Percentiles rank a stretch among this genome's conserved stretches.
Conservation (phyloP, 2,797 vertebrate species). For the Sebastes melanostomus region DNA sequence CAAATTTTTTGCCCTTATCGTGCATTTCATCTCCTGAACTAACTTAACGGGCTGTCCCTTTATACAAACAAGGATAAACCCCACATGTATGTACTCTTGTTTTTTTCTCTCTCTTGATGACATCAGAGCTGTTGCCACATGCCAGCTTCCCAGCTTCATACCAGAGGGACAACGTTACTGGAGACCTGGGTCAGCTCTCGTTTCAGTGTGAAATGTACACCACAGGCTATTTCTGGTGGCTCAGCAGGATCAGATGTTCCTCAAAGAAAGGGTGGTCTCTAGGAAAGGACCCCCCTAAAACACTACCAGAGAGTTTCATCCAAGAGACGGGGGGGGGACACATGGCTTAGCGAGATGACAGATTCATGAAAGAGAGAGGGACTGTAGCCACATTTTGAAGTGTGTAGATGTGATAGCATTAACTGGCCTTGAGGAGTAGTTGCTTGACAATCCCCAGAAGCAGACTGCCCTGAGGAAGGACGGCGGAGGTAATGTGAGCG, state of each 20-base stretch:
- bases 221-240: slow-evolving; percentile 59
- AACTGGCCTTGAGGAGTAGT: not conserved
- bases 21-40: not conserved
- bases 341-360: not conserved
- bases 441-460: not conserved
- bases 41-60: not conserved
- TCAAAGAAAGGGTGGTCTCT: slow-evolving; percentile 6
- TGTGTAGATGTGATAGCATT: not conserved
- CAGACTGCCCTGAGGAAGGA: not conserved
- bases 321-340: not conserved
- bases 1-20: not conserved
- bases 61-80: not conserved
- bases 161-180: slow-evolving; percentile 1
- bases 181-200: slow-evolving; percentile 30
- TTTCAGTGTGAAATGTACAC: slow-evolving; percentile 59
- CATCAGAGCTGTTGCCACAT: slow-evolving; percentile 13
- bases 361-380: not conserved
- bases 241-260: slow-evolving; percentile 37
- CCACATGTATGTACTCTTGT: not conserved
- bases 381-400: not conserved
- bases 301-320: not conserved
- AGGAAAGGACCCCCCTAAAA: slow-evolving; percentile 17
- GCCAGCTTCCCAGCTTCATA: not conserved
- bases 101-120: not conserved
- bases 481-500: slow-evolving; percentile 33